These are phyloP conservation scores for Scaptomyza cyrtandrae DNA, from an alignment of 2,888 invertebrate genomes.

Conservation along the genomic window DNA sequence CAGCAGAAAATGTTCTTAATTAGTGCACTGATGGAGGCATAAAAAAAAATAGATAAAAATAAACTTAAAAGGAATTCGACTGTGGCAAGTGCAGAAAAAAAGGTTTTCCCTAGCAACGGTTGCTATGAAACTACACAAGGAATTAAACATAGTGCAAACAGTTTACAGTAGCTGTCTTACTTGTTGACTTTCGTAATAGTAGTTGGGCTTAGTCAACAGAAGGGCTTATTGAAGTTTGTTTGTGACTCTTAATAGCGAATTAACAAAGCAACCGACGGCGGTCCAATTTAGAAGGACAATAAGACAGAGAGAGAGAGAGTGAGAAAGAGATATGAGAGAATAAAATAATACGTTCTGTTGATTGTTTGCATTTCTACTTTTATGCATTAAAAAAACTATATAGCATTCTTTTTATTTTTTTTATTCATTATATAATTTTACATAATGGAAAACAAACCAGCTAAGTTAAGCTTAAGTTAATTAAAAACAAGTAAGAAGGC, in stretches of 20 bases:
- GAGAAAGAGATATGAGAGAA: neutral
- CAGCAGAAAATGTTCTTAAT: conserved; percentile 15
- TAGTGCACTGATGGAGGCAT: too few relatives aligned
- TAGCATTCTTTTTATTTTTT: too few relatives aligned
- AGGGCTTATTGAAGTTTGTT: conserved; percentile 19
- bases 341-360: neutral
- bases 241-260: conserved; percentile 13
- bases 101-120: too few relatives aligned
- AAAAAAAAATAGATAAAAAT: neutral
- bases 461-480: neutral
- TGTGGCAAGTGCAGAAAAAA: too few relatives aligned
- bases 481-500: neutral
- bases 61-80: neutral
- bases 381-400: neutral
- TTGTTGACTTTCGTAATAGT: conserved; percentile 42
- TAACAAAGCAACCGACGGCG: neutral
- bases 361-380: conserved; percentile 10
- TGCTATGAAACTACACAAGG: conserved; percentile 1
- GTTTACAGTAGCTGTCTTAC: neutral
- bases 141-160: neutral
- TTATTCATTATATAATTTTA: neutral
- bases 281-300: too few relatives aligned
- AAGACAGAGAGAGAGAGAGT: neutral
- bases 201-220: conserved; percentile 23
- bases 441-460: neutral